Evolutionary conservation across 2,888 invertebrate genomes (phyloP), one percentile per base, ranked within the genome.

Genomic region (Tillus elongatus): DNA sequence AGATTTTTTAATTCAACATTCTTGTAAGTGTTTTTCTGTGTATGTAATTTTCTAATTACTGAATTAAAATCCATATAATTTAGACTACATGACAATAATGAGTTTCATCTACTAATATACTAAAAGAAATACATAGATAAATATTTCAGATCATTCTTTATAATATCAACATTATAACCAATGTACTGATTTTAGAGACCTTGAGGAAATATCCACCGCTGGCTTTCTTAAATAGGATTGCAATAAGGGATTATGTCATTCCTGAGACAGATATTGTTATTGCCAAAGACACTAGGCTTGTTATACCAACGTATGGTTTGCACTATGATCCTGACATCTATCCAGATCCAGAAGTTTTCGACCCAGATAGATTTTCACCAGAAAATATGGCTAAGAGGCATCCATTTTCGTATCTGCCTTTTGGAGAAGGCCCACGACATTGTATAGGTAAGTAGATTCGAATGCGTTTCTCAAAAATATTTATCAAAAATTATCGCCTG

Each of bases 361-460:
- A 40, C 30, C 43, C 43, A 4, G 43, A 40, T 19, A 32, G 43
- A 30, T 43, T 43, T 34, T 38, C 40, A 6, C 29, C 35, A 11
- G 43, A 43, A 28, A 43, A 43, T 34, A 33, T 13, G 15, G 27
- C n/a, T 9, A 26, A 15, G 8, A 35, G 30, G 11, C 33, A 33
- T 26, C 38, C 43, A 11, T 33, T 30, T 27, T 27, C 40, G n/a
- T 40, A 43, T 28, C 8, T 43, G 9, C 40, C 43, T 8, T 43
- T 36, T 15, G 43, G 43, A 8, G 43, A 43, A 27, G 43, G 43
- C 11, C 43, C 43, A 13, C 31, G 40, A 13, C 37, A 37, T 16
- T 43, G 43, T 14, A 38, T 43, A 24, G 43, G 43, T 43, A 37
- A 4, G n/a, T n/a, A n/a, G n/a, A n/a, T n/a, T n/a, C n/a, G n/a